These are phyloP conservation scores for Phrixothrix hirtus DNA, from an alignment of 2,888 invertebrate genomes.

Conservation along the genomic window DNA sequence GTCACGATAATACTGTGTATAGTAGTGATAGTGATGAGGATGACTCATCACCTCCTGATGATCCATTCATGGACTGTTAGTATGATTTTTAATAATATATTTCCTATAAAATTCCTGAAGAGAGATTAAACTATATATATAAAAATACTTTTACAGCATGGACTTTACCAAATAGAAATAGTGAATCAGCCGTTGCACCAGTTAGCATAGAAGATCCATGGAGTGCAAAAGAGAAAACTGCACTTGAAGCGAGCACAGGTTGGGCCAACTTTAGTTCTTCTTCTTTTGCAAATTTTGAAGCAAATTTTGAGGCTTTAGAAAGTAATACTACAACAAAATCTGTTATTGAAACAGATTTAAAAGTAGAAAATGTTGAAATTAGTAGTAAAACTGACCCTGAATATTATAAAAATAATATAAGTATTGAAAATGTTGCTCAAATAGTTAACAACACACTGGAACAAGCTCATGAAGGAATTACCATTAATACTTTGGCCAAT, in stretches of 20 bases:
- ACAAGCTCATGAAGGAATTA: background rate
- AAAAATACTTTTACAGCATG: background rate
- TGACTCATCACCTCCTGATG: slow-evolving; percentile 52
- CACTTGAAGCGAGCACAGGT: slow-evolving; percentile 37
- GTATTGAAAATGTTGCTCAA: background rate
- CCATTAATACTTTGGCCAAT: background rate
- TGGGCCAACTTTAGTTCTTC: slow-evolving; percentile 57
- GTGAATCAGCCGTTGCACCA: slow-evolving; percentile 34
- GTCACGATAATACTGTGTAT: slow-evolving; percentile 52
- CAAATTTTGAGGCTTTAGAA: slow-evolving; percentile 37
- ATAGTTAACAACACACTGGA: background rate
- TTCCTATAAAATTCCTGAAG: too few relatives aligned
- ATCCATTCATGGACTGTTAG: slow-evolving; percentile 56
- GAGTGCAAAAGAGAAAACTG: slow-evolving; percentile 37
- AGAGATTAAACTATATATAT: too few relatives aligned
- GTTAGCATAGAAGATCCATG: slow-evolving; percentile 42
- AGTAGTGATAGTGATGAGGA: slow-evolving; percentile 59
- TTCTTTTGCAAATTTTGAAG: slow-evolving; percentile 42
- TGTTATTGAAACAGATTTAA: slow-evolving; percentile 38
- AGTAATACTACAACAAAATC: slow-evolving; percentile 5
- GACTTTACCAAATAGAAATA: slow-evolving; percentile 40
- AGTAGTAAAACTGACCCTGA: slow-evolving; percentile 12
- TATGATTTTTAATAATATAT: too few relatives aligned
- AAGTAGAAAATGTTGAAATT: slow-evolving; percentile 41
- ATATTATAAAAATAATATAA: background rate